Conservation (phyloP, 2,113 vertebrate genomes). For the Patagioenas fasciata region DNA sequence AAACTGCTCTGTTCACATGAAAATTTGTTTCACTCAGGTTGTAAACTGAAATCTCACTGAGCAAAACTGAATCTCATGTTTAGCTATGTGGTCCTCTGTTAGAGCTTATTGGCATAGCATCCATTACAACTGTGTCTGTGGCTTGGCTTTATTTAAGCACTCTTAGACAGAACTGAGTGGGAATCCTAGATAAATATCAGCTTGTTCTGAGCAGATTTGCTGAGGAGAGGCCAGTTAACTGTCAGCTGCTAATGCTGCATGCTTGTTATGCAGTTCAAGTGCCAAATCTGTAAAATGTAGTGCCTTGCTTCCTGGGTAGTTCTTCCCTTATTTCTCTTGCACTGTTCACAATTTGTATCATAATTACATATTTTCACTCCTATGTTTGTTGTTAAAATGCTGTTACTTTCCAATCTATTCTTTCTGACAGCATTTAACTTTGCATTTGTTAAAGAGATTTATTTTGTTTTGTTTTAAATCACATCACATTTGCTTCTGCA, state of each 20-base stretch:
- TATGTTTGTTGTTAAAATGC: neutral
- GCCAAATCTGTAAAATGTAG: neutral
- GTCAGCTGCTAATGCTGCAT: neutral
- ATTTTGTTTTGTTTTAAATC: neutral
- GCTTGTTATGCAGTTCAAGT: neutral
- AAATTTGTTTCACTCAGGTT: neutral
- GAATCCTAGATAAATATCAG: conserved; percentile 33
- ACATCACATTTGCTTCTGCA: neutral
- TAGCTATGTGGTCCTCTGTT: neutral
- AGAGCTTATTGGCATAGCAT: neutral
- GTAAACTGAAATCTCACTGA: neutral
- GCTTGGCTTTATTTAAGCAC: neutral
- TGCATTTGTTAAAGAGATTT: neutral
- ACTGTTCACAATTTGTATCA: neutral
- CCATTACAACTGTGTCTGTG: neutral
- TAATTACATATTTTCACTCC: neutral
- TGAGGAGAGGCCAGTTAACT: neutral
- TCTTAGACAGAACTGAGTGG: neutral
- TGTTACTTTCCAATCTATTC: neutral
- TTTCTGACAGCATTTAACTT: neutral
- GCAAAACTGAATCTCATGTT: neutral
- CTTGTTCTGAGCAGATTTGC: conserved; percentile 32
- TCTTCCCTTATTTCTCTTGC: neutral
- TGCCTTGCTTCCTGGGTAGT: neutral
- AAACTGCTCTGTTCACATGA: neutral